Percentiles rank a stretch among this genome's conserved stretches.
Conservation (phyloP, 2,888 invertebrate genomes). For the Nysson spinosus region DNA sequence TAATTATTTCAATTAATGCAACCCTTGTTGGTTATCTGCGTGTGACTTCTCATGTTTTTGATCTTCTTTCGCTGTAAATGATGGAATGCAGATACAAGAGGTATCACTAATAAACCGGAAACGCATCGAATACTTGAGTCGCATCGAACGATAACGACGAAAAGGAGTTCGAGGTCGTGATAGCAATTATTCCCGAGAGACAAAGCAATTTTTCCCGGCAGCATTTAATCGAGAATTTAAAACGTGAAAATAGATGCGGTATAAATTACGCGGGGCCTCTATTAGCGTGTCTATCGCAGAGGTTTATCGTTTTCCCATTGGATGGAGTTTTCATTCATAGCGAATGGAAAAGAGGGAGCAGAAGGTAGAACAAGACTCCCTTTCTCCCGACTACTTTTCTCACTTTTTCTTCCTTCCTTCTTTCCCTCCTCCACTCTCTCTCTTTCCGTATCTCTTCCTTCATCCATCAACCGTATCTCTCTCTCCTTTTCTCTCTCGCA, state of each 20-base stretch:
- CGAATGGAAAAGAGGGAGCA: conserved; percentile 4
- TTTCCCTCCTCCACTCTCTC: conserved; percentile 12
- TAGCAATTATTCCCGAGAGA: neutral
- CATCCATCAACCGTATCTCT: too few species aligned
- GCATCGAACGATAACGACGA: too few species aligned
- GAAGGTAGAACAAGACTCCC: conserved; percentile 8
- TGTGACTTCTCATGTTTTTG: too few species aligned
- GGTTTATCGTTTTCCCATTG: conserved; percentile 25
- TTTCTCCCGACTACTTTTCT: conserved; percentile 2
- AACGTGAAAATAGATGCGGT: conserved; percentile 25
- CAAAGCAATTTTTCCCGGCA: neutral
- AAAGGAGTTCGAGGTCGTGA: neutral
- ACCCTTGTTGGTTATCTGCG: too few species aligned
- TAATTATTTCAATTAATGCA: too few species aligned
- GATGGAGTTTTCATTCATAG: conserved; percentile 48
- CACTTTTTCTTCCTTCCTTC: conserved; percentile 5
- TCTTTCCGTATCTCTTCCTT: conserved; percentile 15
- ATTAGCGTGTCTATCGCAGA: conserved; percentile 33
- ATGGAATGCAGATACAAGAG: too few species aligned
- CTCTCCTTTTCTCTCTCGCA: conserved; percentile 25
- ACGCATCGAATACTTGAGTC: too few species aligned
- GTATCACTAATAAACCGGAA: too few species aligned
- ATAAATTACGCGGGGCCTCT: conserved; percentile 32
- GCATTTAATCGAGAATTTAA: conserved; percentile 9
- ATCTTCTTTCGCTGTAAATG: too few species aligned